Evolutionary conservation across 2,888 invertebrate genomes (phyloP), one percentile per base, ranked within the genome.

Genomic region (Abscondita cerata): DNA sequence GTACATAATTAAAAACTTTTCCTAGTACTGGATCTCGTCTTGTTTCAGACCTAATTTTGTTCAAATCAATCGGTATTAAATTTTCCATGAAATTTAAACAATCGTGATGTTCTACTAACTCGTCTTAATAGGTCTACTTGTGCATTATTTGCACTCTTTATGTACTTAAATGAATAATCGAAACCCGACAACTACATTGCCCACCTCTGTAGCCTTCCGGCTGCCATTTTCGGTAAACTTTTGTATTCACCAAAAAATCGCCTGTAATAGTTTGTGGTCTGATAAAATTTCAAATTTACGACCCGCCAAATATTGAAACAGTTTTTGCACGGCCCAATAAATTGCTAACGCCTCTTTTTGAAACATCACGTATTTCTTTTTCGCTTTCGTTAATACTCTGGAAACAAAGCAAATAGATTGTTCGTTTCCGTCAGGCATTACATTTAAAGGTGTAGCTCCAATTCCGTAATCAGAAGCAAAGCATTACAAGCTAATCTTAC

Each of bases 261-360:
- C n/a, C 12, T 15, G 15, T n/a, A 46, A n/a, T 1, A 18, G 20
- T 46, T 46, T 46, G 19, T 46, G 46, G 11, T 46, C 46, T 6
- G 46, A 18, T 19, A 46, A 15, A 20, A 18, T 46, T 20, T 46
- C 18, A 5, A 46, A 46, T 11, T 46, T 46, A 2, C n/a, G 18
- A 8, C 19, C 19, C n/a, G 46, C 46, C 19, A 46, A 4, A 46
- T 46, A 46, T n/a, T 46, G 46, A 46, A 19, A 46, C n/a, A 19
- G 11, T 18, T 46, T 46, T 46, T 16, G 3, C 1, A 46, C 46
- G 3, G 19, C 46, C n/a, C 19, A 46, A 20, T 46, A n/a, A 11
- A 40, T 15, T 1, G 13, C 13, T 40, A 40, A 40, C 13, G 46
- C 9, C 9, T 46, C 19, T 18, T 16, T 46, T 18, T 18, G 18